Conservation (phyloP, 2,797 vertebrate genomes). For the Sebastes cheni region DNA sequence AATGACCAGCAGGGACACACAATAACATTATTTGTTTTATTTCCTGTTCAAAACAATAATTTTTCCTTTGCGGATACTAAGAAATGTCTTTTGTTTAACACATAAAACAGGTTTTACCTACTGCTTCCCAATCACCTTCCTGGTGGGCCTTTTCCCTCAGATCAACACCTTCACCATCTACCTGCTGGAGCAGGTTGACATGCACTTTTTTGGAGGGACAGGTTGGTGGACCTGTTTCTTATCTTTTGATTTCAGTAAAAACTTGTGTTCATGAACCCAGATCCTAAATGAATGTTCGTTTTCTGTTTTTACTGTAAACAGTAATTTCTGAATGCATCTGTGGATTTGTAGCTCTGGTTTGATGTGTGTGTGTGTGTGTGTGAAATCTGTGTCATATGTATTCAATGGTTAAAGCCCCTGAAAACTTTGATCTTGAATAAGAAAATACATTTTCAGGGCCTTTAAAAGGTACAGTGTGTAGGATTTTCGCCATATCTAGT, state of each 20-base stretch:
- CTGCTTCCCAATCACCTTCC: constrained; percentile 94
- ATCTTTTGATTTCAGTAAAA: neutral
- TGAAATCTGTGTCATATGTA: neutral
- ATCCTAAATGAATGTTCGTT: neutral
- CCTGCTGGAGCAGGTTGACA: constrained; percentile 95
- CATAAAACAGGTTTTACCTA: constrained; percentile 88
- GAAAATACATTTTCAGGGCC: neutral
- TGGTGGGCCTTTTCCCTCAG: constrained; percentile 97
- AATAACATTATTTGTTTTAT: neutral
- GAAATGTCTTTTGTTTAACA: constrained; percentile 3
- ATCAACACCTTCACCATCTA: constrained; percentile 97
- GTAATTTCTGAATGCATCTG: neutral
- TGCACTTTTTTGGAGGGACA: constrained; percentile 94
- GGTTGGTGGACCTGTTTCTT: constrained; percentile 74
- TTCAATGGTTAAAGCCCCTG: neutral
- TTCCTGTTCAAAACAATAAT: neutral
- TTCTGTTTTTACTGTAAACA: neutral
- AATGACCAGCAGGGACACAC: neutral
- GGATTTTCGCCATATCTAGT: too few species aligned
- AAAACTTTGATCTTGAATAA: neutral
- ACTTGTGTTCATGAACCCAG: neutral
- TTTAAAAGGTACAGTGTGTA: neutral
- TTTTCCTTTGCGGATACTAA: neutral
- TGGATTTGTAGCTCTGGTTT: neutral
- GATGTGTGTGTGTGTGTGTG: neutral